A percentile compares a stretch with the other conserved stretches of the same genome.
Evolutionary conservation across 2,113 vertebrate genomes (phyloP).

Genomic region (Pedionomus torquatus): DNA sequence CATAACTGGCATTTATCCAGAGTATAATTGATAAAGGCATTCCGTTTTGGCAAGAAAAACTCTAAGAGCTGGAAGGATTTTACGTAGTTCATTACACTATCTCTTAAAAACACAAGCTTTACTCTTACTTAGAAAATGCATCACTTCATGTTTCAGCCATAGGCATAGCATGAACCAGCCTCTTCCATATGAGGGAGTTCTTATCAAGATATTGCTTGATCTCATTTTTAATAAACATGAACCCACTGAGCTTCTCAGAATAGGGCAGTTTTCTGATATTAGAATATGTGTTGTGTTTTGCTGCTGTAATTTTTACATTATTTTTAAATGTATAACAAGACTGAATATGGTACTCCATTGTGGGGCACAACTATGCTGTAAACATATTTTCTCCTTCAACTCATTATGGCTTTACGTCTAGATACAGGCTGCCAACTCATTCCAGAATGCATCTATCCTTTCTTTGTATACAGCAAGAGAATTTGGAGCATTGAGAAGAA

Average conservation of each 20-base stretch:
- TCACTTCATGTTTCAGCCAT: background rate
- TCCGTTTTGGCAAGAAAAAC: background rate
- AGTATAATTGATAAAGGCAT: background rate
- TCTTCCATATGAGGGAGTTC: background rate
- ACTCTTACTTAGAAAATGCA: background rate
- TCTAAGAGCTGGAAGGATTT: background rate
- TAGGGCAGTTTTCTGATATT: background rate
- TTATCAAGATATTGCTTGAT: background rate
- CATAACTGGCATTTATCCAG: background rate
- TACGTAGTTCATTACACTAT: background rate
- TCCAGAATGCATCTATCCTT: background rate
- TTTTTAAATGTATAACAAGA: background rate
- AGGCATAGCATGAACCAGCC: background rate
- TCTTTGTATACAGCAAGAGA: background rate
- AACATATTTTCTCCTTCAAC: background rate
- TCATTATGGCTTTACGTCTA: background rate
- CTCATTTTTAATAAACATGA: background rate
- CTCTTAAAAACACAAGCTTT: background rate
- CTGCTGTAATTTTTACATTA: background rate
- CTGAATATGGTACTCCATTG: background rate
- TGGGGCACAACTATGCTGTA: background rate
- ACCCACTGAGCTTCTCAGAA: background rate
- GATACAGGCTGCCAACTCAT: background rate
- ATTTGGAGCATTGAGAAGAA: background rate
- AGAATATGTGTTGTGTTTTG: background rate